Conservation (phyloP, 1,140 invertebrate species). For the Tigriopus japonicus region DNA sequence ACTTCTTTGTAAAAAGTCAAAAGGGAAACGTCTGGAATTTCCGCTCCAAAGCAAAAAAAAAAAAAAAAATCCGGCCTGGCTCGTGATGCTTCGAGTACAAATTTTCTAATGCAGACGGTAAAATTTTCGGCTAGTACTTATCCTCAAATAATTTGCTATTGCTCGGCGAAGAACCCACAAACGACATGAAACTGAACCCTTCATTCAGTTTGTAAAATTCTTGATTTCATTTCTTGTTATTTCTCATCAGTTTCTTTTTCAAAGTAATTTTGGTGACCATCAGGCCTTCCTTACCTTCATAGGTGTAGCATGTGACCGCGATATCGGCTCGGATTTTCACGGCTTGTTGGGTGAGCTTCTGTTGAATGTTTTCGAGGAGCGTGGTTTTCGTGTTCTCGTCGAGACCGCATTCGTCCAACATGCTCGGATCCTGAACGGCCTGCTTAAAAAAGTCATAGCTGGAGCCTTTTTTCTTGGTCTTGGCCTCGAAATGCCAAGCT, state of each 20-base stretch:
- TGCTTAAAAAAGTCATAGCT: slow-evolving; percentile 98
- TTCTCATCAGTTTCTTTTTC: not conserved
- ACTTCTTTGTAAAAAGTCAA: too few species aligned
- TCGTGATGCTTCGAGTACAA: too few species aligned
- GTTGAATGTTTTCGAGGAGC: slow-evolving; percentile 79
- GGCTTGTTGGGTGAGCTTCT: slow-evolving; percentile 90
- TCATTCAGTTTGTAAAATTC: too few species aligned
- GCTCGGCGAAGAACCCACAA: too few species aligned
- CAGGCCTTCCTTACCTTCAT: slow-evolving; percentile 18
- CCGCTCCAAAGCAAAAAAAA: too few species aligned
- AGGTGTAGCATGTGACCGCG: slow-evolving; percentile 91
- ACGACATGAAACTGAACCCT: too few species aligned
- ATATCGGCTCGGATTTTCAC: slow-evolving; percentile 96
- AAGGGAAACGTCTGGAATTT: too few species aligned
- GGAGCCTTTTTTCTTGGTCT: slow-evolving; percentile 83
- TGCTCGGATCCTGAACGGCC: slow-evolving; percentile 76
- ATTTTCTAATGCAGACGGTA: too few species aligned
- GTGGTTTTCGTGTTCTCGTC: slow-evolving; percentile 71
- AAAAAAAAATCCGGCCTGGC: too few species aligned
- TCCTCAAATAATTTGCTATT: not conserved
- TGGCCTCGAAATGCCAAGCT: slow-evolving; percentile 98
- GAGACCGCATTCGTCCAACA: slow-evolving; percentile 87
- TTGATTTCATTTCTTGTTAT: too few species aligned
- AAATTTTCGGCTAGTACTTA: too few species aligned
- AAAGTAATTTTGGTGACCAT: too few species aligned